Evolutionary conservation across 1,140 invertebrate genomes (phyloP).

Genomic region (Drosophila gunungcola): DNA sequence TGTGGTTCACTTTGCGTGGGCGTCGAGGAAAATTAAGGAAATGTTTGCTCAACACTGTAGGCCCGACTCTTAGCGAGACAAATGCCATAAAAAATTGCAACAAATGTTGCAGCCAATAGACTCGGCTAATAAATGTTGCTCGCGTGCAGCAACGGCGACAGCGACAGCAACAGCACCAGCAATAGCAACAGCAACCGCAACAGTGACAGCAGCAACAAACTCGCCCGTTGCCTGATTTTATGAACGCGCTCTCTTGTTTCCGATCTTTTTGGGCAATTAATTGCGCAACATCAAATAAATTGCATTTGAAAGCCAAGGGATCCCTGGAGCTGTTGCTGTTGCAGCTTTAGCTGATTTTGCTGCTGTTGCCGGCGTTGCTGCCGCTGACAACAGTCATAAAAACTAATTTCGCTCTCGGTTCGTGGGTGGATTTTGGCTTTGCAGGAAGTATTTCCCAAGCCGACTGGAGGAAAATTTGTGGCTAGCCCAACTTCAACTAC

Average conservation of each 20-base stretch:
- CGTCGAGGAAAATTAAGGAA: constrained; percentile 64
- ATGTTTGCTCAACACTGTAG: constrained; percentile 57
- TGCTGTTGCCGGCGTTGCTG: constrained; percentile 23
- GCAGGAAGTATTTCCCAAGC: constrained; percentile 39
- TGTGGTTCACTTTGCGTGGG: constrained; percentile 43
- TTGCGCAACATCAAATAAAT: constrained; percentile 80
- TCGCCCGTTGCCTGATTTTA: constrained; percentile 40
- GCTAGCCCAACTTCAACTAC: constrained; percentile 23
- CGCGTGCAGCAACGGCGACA: constrained; percentile 42
- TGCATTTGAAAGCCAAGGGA: constrained; percentile 65
- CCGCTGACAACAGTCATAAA: constrained; percentile 70
- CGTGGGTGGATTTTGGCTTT: constrained; percentile 38
- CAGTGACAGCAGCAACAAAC: constrained; percentile 33
- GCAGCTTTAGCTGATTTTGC: constrained; percentile 15
- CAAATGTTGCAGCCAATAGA: constrained; percentile 74
- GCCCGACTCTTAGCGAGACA: constrained; percentile 14
- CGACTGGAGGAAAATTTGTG: constrained; percentile 31
- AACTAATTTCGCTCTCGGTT: constrained; percentile 63
- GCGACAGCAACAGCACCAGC: constrained; percentile 23
- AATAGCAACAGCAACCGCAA: constrained; percentile 57
- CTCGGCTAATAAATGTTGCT: constrained; percentile 69
- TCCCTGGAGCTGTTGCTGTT: constrained; percentile 25
- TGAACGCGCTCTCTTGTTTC: constrained; percentile 25
- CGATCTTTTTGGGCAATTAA: constrained; percentile 70
- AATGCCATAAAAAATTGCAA: constrained; percentile 73